phyloP scores from a whole-genome alignment of 2,888 invertebrate genomes.

The Crocallis elinguaria region DNA sequence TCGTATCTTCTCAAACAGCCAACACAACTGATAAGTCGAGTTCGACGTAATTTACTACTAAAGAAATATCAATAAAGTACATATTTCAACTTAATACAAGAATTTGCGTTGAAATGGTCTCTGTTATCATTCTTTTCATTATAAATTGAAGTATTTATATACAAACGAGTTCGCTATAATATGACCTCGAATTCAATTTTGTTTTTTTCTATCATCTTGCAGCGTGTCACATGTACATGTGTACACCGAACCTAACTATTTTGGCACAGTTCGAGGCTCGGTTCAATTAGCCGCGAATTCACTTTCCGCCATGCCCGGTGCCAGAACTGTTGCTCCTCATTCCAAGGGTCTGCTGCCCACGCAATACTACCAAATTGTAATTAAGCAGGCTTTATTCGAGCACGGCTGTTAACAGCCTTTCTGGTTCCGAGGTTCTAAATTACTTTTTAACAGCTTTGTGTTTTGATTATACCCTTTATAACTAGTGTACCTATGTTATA shows the following conservation, averaged over 20 bases:
- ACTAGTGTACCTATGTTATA: background rate
- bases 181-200: too few species aligned
- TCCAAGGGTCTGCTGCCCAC: constrained; percentile 2
- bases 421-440: constrained; percentile 18
- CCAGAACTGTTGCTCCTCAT: constrained; percentile 18
- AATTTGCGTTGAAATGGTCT: too few species aligned
- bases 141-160: too few species aligned
- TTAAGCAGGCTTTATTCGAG: constrained; percentile 28
- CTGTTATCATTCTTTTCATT: too few species aligned
- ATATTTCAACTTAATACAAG: too few species aligned
- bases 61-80: too few species aligned
- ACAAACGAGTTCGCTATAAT: too few species aligned
- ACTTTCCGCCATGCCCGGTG: constrained; percentile 2
- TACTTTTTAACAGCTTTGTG: constrained; percentile 26
- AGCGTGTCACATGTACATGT: background rate
- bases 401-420: constrained; percentile 23
- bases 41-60: too few species aligned
- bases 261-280: constrained; percentile 2
- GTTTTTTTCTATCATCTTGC: background rate
- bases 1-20: too few species aligned
- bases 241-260: background rate
- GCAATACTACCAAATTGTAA: constrained; percentile 27
- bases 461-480: background rate
- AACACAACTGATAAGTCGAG: too few species aligned
- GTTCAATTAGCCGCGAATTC: constrained; percentile 12